These are phyloP conservation scores for Rhyacophila brunnea DNA, from an alignment of 1,140 invertebrate species.

Conservation along the genomic window DNA sequence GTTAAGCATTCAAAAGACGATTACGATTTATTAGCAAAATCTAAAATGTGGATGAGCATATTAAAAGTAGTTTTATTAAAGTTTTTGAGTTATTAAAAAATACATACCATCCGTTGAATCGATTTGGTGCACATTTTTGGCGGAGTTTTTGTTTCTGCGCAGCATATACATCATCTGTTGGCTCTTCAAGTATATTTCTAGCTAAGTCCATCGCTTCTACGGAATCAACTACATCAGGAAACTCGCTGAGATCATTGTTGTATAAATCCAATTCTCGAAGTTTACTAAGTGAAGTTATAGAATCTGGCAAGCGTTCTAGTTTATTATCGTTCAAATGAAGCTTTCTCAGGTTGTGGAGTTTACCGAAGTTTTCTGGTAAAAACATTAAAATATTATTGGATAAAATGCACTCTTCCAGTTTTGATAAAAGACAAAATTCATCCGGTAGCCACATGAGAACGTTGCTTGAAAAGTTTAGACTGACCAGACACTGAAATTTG, in stretches of 20 bases:
- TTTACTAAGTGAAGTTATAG: conserved; percentile 5
- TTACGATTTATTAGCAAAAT: no score
- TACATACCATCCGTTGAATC: no score
- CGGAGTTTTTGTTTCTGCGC: conserved; percentile 6
- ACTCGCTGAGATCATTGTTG: conserved; percentile 10
- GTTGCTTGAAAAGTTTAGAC: conserved; percentile 8
- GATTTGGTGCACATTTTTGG: neutral
- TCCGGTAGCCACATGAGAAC: conserved; percentile 2
- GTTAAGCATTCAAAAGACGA: no score
- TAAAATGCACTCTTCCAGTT: conserved; percentile 12
- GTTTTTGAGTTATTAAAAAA: no score
- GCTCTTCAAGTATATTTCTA: conserved; percentile 16
- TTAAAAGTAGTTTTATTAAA: no score
- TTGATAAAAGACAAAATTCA: conserved; percentile 11
- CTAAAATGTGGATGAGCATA: no score
- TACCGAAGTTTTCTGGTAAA: conserved; percentile 6
- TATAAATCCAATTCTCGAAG: conserved; percentile 22
- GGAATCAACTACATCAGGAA: neutral
- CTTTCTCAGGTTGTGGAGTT: conserved; percentile 1
- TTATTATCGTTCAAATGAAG: conserved; percentile 20
- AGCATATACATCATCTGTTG: conserved; percentile 7
- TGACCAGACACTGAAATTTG: neutral
- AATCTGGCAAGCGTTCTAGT: conserved; percentile 4
- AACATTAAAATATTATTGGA: conserved; percentile 11
- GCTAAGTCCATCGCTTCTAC: conserved; percentile 16